Percentiles rank a stretch among this genome's conserved stretches.
Conservation (phyloP, 1,140 invertebrate genomes). For the Hyles vespertilio region DNA sequence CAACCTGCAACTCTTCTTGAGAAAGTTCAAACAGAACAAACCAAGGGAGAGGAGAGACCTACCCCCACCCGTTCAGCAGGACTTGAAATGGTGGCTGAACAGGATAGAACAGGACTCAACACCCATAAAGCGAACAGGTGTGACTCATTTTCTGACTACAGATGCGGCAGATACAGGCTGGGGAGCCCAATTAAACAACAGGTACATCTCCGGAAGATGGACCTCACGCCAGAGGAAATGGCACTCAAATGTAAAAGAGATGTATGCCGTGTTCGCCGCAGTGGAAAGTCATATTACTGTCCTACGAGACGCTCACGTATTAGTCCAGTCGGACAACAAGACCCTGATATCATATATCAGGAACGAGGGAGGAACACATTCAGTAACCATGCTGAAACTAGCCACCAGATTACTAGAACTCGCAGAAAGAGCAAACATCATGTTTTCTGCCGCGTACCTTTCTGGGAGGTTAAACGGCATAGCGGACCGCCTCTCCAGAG, state of each 20-base stretch:
- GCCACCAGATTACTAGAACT: too few relatives aligned
- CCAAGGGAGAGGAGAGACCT: constrained; percentile 1
- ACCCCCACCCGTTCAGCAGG: constrained; percentile 9
- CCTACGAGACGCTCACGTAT: too few relatives aligned
- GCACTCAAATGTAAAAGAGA: constrained; percentile 11
- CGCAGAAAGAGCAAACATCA: too few relatives aligned
- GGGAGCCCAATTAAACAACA: constrained; percentile 9
- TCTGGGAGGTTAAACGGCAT: too few relatives aligned
- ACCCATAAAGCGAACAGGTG: constrained; percentile 21
- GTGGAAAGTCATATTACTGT: too few relatives aligned
- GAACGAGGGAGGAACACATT: too few relatives aligned
- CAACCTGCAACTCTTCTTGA: constrained; percentile 21
- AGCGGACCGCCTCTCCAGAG: too few relatives aligned
- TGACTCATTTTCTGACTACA: constrained; percentile 21
- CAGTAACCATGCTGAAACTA: too few relatives aligned
- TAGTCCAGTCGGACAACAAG: too few relatives aligned
- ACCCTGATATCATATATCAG: too few relatives aligned
- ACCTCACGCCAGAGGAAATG: background rate
- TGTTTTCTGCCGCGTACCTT: too few relatives aligned
- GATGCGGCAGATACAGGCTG: constrained; percentile 12
- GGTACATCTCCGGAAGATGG: background rate
- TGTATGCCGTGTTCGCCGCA: too few relatives aligned
- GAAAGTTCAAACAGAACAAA: constrained; percentile 8
- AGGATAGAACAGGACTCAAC: constrained; percentile 7
- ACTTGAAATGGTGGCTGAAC: constrained; percentile 28